A percentile compares a stretch with the other conserved stretches of the same genome.
These are phyloP conservation scores for Gobius niger DNA, from an alignment of 2,113 vertebrate species.

Conservation along the genomic window DNA sequence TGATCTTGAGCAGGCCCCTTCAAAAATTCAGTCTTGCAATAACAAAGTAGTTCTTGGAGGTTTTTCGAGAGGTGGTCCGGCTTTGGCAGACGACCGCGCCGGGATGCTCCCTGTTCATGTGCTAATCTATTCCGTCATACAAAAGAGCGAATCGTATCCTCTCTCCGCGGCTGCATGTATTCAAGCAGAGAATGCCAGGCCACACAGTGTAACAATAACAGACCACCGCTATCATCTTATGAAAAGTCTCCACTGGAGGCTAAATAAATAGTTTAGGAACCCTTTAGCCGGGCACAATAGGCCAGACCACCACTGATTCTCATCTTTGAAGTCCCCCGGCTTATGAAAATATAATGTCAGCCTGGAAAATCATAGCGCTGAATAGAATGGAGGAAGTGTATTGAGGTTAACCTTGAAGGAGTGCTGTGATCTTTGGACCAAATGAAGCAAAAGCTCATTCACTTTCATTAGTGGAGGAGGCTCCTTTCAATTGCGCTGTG, in stretches of 20 bases:
- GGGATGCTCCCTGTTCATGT: slow-evolving; percentile 71
- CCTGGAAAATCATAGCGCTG: slow-evolving; percentile 14
- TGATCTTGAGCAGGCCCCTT: slow-evolving; percentile 38
- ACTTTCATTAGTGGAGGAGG: slow-evolving; percentile 40
- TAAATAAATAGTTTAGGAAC: slow-evolving; percentile 67
- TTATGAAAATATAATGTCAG: slow-evolving; percentile 37
- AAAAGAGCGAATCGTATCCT: slow-evolving; percentile 47
- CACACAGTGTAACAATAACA: slow-evolving; percentile 59
- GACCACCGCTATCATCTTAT: slow-evolving; percentile 50
- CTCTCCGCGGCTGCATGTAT: slow-evolving; percentile 44
- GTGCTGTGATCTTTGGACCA: slow-evolving; percentile 36
- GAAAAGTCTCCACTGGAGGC: slow-evolving; percentile 60
- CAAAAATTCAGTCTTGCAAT: slow-evolving; percentile 57
- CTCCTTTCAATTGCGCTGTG: slow-evolving; percentile 13
- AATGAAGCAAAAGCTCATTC: slow-evolving; percentile 34
- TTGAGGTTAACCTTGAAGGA: slow-evolving; percentile 31
- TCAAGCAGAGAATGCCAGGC: slow-evolving; percentile 57
- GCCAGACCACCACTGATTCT: slow-evolving; percentile 40
- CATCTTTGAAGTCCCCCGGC: slow-evolving; percentile 50
- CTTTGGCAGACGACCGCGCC: slow-evolving; percentile 40
- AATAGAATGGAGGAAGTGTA: slow-evolving; percentile 28
- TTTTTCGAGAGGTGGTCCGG: slow-evolving; percentile 52
- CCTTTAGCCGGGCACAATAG: slow-evolving; percentile 53
- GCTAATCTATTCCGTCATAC: slow-evolving; percentile 59
- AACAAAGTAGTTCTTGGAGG: slow-evolving; percentile 47